Evolutionary conservation across 2,888 invertebrate species (phyloP).

Genomic region (Uloborus plumipes): DNA sequence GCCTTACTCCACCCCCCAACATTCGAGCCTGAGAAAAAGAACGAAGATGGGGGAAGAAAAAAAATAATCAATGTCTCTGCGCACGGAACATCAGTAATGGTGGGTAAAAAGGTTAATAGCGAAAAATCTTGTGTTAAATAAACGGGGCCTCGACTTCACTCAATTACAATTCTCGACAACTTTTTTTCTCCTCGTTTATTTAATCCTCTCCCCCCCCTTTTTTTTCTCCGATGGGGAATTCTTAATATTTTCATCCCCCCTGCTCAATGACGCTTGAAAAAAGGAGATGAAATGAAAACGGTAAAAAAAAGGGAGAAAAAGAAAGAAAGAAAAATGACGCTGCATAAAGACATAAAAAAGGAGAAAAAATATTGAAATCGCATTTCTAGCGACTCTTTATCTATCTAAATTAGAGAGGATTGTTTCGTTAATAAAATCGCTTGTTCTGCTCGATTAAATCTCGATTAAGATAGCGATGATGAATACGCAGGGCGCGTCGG

Average conservation of each 20-base stretch:
- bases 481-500: conserved; percentile 22
- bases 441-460: conserved; percentile 64
- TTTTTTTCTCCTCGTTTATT: conserved; percentile 32
- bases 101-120: conserved; percentile 63
- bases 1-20: conserved; percentile 12
- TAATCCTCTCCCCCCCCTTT: conserved; percentile 5
- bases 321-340: background rate
- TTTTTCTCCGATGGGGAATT: conserved; percentile 13
- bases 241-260: conserved; percentile 5
- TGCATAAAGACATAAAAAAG: conserved; percentile 12
- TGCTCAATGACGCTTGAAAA: conserved; percentile 49
- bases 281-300: conserved; percentile 33
- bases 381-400: conserved; percentile 44
- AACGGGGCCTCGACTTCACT: conserved; percentile 59
- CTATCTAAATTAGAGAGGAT: conserved; percentile 61
- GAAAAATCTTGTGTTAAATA: conserved; percentile 64
- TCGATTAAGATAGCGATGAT: conserved; percentile 63
- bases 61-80: conserved; percentile 54
- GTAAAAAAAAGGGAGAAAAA: conserved; percentile 9
- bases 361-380: conserved; percentile 7
- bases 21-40: conserved; percentile 28
- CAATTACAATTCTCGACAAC: conserved; percentile 53
- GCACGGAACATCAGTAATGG: conserved; percentile 59
- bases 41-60: background rate
- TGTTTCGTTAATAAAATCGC: conserved; percentile 64